Base-by-base conservation (phyloP, 2,113 vertebrate genomes). In the Ariopsis seemanni region DNA sequence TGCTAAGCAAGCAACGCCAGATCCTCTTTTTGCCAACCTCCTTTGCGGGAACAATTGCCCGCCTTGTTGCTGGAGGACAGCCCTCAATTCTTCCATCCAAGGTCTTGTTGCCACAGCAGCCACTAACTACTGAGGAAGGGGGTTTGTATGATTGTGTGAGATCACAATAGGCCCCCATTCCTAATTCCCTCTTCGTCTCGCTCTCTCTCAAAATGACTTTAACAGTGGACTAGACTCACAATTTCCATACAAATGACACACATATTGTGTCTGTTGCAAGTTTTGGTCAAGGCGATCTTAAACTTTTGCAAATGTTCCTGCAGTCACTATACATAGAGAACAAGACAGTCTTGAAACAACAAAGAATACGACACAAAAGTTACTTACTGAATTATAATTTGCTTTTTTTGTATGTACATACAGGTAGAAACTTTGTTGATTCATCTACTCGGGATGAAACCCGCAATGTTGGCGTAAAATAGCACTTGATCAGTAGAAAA, bases 91-190 rank as follows among this genome's bases (percentile, higher is more conserved):
- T 94, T 93, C 63, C 72, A 88, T 91, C 89, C 67, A 62, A 82
- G 78, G 87, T 72, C 89, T 90, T 89, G 94, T 95, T 95, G 93
- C 95, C 90, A 94, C 88, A 93, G 94, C 0, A 94, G 95, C 96
- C 95, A 95, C 94, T 95, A 94, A 91, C 90, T 34, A 65, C 89
- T 91, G 88, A 83, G 85, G 90, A 92, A 86, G 82, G 57, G 84
- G 71, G 77, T 81, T 42, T 72, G 89, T 48, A 63, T 80, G 34
- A 65, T 60, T 78, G 87, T 27, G 20, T 72, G 17, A 62, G 58
- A 60, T 83, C 74, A 88, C 89, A 85, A 93, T 83, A 67, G 52
- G 65, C 52, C 42, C 89, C 93, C 95, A 96, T 94, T 88, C 87
- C 25, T 14, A 75, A 50, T 42, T 7, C 12, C 14, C 30, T 27